Percentiles rank a stretch among this genome's conserved stretches.
These are phyloP conservation scores for Nemotelus pantherinus DNA, from an alignment of 2,888 invertebrate genomes.

Conservation along the genomic window DNA sequence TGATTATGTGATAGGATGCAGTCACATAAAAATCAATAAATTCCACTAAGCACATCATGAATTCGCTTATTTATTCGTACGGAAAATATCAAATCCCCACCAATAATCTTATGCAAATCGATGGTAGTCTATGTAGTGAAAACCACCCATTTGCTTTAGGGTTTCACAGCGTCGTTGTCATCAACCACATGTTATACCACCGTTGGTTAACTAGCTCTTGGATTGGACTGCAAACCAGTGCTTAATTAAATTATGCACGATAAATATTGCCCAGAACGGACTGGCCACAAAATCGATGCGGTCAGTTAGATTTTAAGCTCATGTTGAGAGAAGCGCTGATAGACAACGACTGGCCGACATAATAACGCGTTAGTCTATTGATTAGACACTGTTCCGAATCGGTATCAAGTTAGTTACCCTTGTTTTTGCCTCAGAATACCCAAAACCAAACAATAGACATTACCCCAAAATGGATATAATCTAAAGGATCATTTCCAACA, in stretches of 20 bases:
- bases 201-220: conserved; percentile 1
- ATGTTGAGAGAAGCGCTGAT: background rate
- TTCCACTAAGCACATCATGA: too few species aligned
- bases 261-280: background rate
- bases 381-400: conserved; percentile 5
- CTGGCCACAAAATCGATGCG: background rate
- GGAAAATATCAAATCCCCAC: too few species aligned
- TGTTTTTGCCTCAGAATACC: background rate
- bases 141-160: background rate
- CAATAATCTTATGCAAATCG: too few species aligned
- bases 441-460: conserved; percentile 1
- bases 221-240: background rate
- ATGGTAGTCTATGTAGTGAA: too few species aligned
- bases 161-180: background rate
- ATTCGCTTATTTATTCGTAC: too few species aligned
- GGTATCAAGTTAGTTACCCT: conserved; percentile 6
- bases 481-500: background rate
- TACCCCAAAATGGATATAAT: background rate
- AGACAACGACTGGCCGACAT: background rate
- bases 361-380: conserved; percentile 23
- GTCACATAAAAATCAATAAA: too few species aligned
- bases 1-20: too few species aligned
- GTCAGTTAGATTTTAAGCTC: conserved; percentile 19
- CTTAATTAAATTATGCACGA: conserved; percentile 8
- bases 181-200: conserved; percentile 13